Evolutionary conservation across 35 echinoderm and acorn worm genomes (phyloP).

Genomic region (Patiria miniata): DNA sequence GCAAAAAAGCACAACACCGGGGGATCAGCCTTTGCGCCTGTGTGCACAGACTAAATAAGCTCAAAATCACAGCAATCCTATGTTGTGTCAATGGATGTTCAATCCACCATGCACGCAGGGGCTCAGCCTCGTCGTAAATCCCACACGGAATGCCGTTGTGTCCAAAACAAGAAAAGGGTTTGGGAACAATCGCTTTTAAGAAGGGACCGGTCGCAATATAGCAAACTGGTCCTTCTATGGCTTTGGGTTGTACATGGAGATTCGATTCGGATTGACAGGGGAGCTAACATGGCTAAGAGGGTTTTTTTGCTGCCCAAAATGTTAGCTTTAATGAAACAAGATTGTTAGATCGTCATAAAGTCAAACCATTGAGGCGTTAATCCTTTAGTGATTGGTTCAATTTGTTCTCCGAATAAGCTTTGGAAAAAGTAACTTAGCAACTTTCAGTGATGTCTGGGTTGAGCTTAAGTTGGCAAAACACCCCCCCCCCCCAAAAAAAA

Average conservation of each 20-base stretch:
- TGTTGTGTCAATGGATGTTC: not conserved
- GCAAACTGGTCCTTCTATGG: not conserved
- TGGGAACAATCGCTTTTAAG: not conserved
- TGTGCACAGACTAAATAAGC: not conserved
- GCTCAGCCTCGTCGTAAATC: not conserved
- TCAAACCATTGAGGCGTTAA: too few species aligned
- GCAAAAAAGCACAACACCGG: not conserved
- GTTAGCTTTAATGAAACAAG: too few species aligned
- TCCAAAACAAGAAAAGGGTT: not conserved
- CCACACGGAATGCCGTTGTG: not conserved
- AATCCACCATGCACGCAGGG: not conserved
- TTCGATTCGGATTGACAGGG: not conserved
- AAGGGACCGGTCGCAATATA: not conserved
- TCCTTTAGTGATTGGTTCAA: not conserved
- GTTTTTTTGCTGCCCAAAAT: not conserved
- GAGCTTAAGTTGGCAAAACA: too few species aligned
- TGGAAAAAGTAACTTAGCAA: too few species aligned
- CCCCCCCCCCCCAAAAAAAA: too few species aligned
- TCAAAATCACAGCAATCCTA: slow-evolving; percentile 3
- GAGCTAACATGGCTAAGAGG: not conserved
- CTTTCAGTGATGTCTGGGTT: too few species aligned
- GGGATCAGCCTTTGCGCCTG: not conserved
- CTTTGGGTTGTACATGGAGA: not conserved
- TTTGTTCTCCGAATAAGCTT: not conserved
- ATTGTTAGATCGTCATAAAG: too few species aligned